Conservation (phyloP, 2,113 vertebrate genomes). For the Crotalus horridus region DNA sequence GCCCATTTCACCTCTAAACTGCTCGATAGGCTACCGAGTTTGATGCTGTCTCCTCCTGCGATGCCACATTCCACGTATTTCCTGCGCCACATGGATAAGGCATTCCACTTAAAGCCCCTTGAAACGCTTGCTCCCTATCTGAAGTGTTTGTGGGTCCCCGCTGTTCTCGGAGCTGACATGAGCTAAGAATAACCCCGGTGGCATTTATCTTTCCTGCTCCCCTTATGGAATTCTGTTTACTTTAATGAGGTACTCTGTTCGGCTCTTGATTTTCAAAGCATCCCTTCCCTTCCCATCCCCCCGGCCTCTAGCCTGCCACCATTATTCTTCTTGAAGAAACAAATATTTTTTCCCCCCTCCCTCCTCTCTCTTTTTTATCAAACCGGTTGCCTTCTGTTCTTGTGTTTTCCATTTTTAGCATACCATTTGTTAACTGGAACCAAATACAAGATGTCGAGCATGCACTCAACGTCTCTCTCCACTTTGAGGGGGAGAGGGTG, state of each 20-base stretch:
- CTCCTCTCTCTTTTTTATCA: background rate
- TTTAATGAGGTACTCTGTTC: slow-evolving; percentile 21
- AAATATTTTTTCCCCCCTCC: background rate
- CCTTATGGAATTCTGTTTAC: slow-evolving; percentile 27
- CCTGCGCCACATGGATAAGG: background rate
- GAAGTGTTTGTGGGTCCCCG: background rate
- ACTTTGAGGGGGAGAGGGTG: fast-evolving
- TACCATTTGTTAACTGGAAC: background rate
- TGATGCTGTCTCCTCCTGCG: background rate
- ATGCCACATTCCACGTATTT: slow-evolving; percentile 12
- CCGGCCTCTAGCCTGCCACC: background rate
- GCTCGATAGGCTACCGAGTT: slow-evolving; percentile 20
- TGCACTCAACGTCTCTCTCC: background rate
- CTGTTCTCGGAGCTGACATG: slow-evolving; percentile 29
- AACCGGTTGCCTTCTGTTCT: background rate
- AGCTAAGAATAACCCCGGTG: slow-evolving; percentile 46
- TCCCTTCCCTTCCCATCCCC: background rate
- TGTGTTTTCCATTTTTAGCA: background rate
- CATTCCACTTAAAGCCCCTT: slow-evolving; percentile 47
- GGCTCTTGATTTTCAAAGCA: background rate
- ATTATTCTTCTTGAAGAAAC: background rate
- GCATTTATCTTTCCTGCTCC: slow-evolving; percentile 27
- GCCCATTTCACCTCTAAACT: background rate
- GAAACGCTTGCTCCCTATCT: slow-evolving; percentile 27
- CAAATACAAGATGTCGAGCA: background rate